Evolutionary conservation across 2,113 vertebrate genomes (phyloP), one percentile per base, ranked within the genome.

Genomic region (Deroptyus accipitrinus): DNA sequence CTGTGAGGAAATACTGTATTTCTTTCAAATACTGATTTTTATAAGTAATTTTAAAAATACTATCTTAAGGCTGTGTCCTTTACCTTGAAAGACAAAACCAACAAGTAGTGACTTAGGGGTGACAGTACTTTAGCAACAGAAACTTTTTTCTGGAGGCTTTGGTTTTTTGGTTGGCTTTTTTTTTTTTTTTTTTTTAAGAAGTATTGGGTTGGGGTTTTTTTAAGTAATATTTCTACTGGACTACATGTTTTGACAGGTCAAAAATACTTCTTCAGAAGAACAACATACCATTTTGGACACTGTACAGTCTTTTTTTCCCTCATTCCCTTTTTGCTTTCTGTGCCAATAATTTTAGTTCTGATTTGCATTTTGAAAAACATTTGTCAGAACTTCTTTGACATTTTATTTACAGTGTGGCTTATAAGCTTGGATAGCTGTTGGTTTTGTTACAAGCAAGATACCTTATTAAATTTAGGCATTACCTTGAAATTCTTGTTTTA

Each of bases 271-370:
- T 95, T 94, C 57, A 85, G 73, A 96, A 74, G 93, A 92, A 95
- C n/a, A 95, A 72, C 33, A 63, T 75, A 93, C 46, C 57, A 84
- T 97, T 96, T 97, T 95, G 93, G 88, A 91, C 97, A 92, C 57
- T 90, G 94, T 96, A 86, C 84, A 85, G 91, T 84, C 68, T 93
- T 86, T 92, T 92, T 96, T 90, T 39, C 22, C 92, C 54, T 96
- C 80, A 88, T 96, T 96, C 67, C 79, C 63, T 90, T 88, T 96
- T 88, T 96, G 81, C 94, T 95, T 96, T 97, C 75, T 97, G 97
- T 98, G 98, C 97, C 97, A 98, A 94, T 96, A 95, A 91, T 63
- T 92, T 95, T 84, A 93, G 90, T 96, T 95, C 92, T 93, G 96
- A 89, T 55, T 52, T 85, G 81, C 95, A 83, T 97, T 96, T 95